phyloP scores from a whole-genome alignment of 2,113 vertebrate genomes.

The Tachysurus vachellii region DNA sequence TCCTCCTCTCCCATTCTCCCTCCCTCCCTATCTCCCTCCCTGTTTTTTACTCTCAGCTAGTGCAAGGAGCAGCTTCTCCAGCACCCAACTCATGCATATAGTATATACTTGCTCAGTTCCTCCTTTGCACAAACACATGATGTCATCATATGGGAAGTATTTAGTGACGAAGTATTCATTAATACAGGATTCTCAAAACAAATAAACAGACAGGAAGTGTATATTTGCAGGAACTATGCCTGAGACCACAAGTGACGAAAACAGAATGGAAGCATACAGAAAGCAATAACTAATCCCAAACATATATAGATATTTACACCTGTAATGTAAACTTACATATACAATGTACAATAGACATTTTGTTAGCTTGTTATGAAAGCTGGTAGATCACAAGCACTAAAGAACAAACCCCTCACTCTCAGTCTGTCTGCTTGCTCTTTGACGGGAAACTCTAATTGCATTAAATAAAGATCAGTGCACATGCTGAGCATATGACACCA shows the following conservation, averaged over 20 bases:
- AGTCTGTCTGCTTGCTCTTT: slow-evolving; percentile 28
- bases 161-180: neutral
- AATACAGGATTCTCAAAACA: neutral
- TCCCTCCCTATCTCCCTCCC: neutral
- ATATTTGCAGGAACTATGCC: neutral
- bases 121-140: slow-evolving; percentile 29
- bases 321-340: neutral
- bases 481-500: slow-evolving; percentile 59
- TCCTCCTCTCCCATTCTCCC: slow-evolving; percentile 29
- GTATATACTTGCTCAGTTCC: slow-evolving; percentile 39
- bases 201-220: neutral
- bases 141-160: slow-evolving; percentile 24
- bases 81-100: slow-evolving; percentile 47
- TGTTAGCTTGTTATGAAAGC: slow-evolving; percentile 11
- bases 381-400: slow-evolving; percentile 25
- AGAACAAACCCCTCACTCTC: slow-evolving; percentile 5
- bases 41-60: slow-evolving; percentile 33
- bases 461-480: slow-evolving; percentile 69
- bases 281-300: neutral
- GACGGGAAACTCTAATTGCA: slow-evolving; percentile 70
- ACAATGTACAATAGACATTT: neutral
- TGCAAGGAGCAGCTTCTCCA: slow-evolving; percentile 33
- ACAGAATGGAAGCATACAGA: neutral
- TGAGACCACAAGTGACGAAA: neutral
- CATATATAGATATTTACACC: neutral